These are phyloP conservation scores for Coracias cyanogaster DNA, from an alignment of 2,797 vertebrate genomes.

Conservation along the genomic window DNA sequence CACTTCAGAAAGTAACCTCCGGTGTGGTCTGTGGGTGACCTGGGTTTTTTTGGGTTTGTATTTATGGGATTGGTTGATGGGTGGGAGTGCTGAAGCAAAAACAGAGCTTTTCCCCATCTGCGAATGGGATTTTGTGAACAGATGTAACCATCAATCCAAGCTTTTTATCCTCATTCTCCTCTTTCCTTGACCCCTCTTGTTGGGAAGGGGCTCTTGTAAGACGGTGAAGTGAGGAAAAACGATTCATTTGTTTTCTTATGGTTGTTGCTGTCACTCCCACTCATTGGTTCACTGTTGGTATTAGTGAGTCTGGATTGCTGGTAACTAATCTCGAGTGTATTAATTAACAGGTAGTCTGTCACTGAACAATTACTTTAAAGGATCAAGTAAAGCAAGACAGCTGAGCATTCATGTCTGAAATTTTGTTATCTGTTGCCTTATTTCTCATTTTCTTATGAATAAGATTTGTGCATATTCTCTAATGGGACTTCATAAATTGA, in stretches of 20 bases:
- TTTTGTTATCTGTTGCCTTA: neutral
- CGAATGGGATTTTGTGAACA: constrained; percentile 53
- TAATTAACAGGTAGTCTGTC: constrained; percentile 45
- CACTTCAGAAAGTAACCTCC: neutral
- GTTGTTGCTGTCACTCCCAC: constrained; percentile 46
- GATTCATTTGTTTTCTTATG: neutral
- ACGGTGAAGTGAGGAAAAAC: neutral
- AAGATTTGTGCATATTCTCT: neutral
- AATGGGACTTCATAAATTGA: neutral
- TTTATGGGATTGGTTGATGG: neutral
- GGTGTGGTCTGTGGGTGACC: neutral
- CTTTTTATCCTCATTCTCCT: constrained; percentile 20
- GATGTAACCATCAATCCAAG: constrained; percentile 38
- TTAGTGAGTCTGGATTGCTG: neutral
- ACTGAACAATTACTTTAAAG: neutral
- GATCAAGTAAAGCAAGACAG: neutral
- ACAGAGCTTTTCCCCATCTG: constrained; percentile 14
- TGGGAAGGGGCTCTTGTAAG: neutral
- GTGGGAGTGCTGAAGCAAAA: neutral
- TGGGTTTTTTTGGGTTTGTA: neutral
- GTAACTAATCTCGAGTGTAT: constrained; percentile 36
- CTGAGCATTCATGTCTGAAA: neutral
- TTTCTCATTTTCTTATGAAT: neutral
- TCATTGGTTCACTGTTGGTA: neutral
- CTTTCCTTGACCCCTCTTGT: constrained; percentile 34